These are phyloP conservation scores for Iphiclides podalirius DNA, from an alignment of 2,888 invertebrate species.

Conservation along the genomic window DNA sequence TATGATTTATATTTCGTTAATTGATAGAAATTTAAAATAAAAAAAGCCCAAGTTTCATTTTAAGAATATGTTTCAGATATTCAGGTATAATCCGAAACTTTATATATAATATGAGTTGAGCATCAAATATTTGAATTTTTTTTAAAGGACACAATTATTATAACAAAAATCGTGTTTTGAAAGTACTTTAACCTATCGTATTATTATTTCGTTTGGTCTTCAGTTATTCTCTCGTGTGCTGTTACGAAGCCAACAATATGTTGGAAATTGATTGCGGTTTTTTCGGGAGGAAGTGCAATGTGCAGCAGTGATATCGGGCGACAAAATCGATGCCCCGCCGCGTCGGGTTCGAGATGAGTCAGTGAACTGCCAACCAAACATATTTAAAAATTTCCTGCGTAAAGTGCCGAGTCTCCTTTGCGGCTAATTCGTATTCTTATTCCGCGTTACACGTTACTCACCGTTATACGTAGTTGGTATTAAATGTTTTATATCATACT, in stretches of 20 bases:
- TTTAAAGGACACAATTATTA: no score
- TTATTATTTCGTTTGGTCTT: no score
- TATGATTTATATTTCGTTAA: no score
- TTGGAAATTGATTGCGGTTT: conserved; percentile 31
- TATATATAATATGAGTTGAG: no score
- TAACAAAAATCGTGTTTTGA: no score
- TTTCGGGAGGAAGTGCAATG: conserved; percentile 31
- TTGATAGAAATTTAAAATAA: no score
- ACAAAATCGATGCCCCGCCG: conserved; percentile 45
- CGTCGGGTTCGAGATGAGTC: conserved; percentile 21
- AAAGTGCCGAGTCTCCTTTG: conserved; percentile 6
- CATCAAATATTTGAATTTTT: no score
- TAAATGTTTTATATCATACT: conserved; percentile 16
- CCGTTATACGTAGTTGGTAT: conserved; percentile 5
- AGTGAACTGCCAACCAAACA: conserved; percentile 9
- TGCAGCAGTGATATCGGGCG: conserved; percentile 34
- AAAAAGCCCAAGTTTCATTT: no score
- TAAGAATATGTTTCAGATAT: no score
- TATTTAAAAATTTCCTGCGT: conserved; percentile 5
- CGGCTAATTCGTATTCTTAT: conserved; percentile 13
- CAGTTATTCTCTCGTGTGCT: background rate
- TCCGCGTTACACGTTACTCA: conserved; percentile 15
- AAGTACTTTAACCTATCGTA: no score
- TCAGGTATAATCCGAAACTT: no score
- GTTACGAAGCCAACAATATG: conserved; percentile 11